Percentiles rank a stretch among this genome's conserved stretches.
phyloP scores from a whole-genome alignment of 2,888 invertebrate species.

The Macrophya alboannulata region DNA sequence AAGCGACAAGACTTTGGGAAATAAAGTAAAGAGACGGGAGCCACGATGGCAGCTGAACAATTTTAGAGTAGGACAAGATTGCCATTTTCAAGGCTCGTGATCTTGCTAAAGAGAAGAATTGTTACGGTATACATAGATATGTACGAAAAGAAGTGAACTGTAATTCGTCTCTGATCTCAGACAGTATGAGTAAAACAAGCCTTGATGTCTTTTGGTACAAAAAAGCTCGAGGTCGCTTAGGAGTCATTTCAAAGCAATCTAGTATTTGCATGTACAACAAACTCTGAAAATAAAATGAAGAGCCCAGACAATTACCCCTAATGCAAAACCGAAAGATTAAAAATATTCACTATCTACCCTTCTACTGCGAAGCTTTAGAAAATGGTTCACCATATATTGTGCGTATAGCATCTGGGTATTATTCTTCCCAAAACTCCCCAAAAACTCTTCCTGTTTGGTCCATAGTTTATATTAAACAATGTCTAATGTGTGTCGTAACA shows the following conservation, averaged over 20 bases:
- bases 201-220: conserved; percentile 2
- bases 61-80: not conserved
- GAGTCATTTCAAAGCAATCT: conserved; percentile 22
- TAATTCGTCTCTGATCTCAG: conserved; percentile 9
- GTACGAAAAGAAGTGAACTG: not conserved
- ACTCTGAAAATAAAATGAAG: conserved; percentile 37
- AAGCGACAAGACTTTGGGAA: not conserved
- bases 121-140: not conserved
- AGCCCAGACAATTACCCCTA: not conserved
- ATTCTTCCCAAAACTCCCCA: not conserved
- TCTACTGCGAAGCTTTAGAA: not conserved
- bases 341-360: not conserved
- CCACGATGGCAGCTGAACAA: not conserved
- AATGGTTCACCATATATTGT: not conserved
- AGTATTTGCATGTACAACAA: conserved; percentile 33
- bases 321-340: conserved; percentile 14
- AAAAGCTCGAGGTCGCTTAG: conserved; percentile 23
- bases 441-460: not conserved
- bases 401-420: not conserved
- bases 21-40: not conserved
- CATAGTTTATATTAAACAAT: not conserved
- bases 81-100: not conserved
- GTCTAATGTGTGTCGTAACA: not conserved
- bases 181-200: conserved; percentile 23
- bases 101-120: not conserved